Conservation (phyloP, 2,797 vertebrate genomes). For the Acropternis orthonyx region DNA sequence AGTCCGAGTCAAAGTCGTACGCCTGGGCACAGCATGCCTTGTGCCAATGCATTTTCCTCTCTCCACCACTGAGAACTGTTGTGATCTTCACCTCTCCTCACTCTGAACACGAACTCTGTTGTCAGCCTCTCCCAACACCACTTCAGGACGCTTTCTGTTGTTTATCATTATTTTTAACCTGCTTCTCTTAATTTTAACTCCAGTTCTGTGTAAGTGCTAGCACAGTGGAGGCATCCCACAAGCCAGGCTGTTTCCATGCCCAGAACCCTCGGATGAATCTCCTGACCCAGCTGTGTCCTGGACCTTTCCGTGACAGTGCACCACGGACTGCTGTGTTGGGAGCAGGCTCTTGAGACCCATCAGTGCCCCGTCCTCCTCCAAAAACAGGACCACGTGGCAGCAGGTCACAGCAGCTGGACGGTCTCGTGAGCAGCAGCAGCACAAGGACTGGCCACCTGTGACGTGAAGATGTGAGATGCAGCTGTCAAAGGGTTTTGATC, state of each 20-base stretch:
- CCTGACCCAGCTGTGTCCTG: not conserved
- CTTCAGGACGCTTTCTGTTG: not conserved
- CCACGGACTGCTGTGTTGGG: not conserved
- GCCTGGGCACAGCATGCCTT: not conserved
- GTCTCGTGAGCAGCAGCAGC: not conserved
- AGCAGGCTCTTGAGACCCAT: not conserved
- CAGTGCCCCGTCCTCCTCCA: constrained; percentile 20
- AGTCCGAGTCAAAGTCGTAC: constrained; percentile 28
- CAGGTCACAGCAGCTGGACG: not conserved
- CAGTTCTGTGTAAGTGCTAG: not conserved
- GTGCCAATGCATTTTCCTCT: constrained; percentile 19
- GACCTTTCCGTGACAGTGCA: not conserved
- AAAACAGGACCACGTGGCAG: constrained; percentile 24
- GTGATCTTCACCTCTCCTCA: not conserved
- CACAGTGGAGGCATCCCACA: not conserved
- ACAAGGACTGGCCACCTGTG: constrained; percentile 44
- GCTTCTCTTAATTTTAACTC: constrained; percentile 28
- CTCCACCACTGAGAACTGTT: not conserved
- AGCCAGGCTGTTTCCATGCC: not conserved
- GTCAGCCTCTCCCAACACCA: constrained; percentile 19
- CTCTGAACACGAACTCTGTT: not conserved
- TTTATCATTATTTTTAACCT: not conserved
- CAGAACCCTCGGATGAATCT: not conserved
- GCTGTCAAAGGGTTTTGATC: constrained; percentile 59
- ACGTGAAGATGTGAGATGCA: constrained; percentile 35